These are phyloP conservation scores for Calidris pugnax DNA, from an alignment of 2,113 vertebrate species.

Conservation along the genomic window DNA sequence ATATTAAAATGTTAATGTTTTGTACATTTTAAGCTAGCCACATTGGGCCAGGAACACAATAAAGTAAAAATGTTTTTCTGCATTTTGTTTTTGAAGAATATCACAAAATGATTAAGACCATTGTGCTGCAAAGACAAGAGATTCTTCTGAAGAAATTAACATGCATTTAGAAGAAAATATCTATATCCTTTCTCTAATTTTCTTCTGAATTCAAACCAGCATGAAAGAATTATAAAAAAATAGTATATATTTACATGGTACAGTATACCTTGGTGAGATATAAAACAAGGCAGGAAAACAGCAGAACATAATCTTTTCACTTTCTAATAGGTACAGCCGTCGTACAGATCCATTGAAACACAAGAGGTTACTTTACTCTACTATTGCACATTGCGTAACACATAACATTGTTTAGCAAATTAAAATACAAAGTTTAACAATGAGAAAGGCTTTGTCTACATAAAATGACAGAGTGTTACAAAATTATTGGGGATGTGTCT, in stretches of 20 bases:
- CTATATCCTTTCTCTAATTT: constrained; percentile 66
- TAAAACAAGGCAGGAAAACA: constrained; percentile 74
- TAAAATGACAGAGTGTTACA: constrained; percentile 65
- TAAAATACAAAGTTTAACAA: constrained; percentile 63
- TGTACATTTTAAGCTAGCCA: constrained; percentile 58
- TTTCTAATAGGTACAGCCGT: background rate
- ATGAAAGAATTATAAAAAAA: constrained; percentile 77
- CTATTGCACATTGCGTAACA: constrained; percentile 61
- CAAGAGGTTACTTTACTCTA: constrained; percentile 28
- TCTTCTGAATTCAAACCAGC: constrained; percentile 69
- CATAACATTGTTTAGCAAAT: constrained; percentile 60
- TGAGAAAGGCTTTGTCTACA: constrained; percentile 63
- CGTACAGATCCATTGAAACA: constrained; percentile 24
- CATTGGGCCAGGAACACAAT: constrained; percentile 53
- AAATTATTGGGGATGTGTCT: constrained; percentile 56
- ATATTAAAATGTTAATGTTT: constrained; percentile 68
- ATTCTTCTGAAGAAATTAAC: constrained; percentile 64
- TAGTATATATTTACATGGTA: constrained; percentile 84
- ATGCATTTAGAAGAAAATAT: constrained; percentile 74
- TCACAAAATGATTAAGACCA: constrained; percentile 71
- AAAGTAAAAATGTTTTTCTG: constrained; percentile 57
- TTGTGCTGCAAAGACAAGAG: constrained; percentile 70
- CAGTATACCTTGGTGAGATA: constrained; percentile 61
- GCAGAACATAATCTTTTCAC: constrained; percentile 9
- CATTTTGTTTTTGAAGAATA: constrained; percentile 45